Percentiles rank a stretch among this genome's conserved stretches.
Conservation (phyloP, 2,888 invertebrate species). For the Drosophila flavopinicola region DNA sequence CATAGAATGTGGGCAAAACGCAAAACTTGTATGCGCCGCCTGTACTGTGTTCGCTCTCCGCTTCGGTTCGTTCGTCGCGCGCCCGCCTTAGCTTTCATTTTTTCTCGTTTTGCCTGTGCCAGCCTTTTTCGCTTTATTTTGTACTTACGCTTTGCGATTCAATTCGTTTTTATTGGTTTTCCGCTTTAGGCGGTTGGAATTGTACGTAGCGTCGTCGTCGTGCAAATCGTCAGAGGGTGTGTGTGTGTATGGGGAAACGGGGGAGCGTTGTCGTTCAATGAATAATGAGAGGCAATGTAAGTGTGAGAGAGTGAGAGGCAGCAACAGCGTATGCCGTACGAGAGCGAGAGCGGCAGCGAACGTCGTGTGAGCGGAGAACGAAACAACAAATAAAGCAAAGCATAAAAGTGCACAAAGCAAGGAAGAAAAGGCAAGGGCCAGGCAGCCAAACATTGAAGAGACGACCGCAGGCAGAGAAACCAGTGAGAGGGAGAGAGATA, state of each 20-base stretch:
- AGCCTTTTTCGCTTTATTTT: constrained; percentile 77
- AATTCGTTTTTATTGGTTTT: constrained; percentile 80
- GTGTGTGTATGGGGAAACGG: constrained; percentile 43
- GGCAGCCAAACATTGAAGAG: constrained; percentile 37
- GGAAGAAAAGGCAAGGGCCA: constrained; percentile 49
- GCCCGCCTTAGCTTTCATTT: constrained; percentile 76
- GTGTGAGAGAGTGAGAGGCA: constrained; percentile 39
- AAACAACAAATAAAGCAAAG: constrained; percentile 75
- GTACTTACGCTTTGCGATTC: constrained; percentile 80
- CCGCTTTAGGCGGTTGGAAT: constrained; percentile 81
- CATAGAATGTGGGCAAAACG: constrained; percentile 67
- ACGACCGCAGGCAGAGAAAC: constrained; percentile 43
- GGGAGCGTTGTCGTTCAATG: constrained; percentile 71
- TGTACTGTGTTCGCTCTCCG: constrained; percentile 64
- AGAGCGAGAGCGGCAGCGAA: constrained; percentile 46
- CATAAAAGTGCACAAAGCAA: constrained; percentile 74
- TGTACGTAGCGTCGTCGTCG: constrained; percentile 68
- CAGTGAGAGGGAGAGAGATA: constrained; percentile 27
- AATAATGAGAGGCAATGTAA: constrained; percentile 77
- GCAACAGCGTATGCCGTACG: constrained; percentile 30
- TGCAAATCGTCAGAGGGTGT: constrained; percentile 64
- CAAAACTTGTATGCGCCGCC: constrained; percentile 78
- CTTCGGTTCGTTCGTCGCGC: constrained; percentile 43
- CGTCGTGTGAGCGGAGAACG: constrained; percentile 54
- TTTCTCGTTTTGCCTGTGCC: constrained; percentile 63